Percentiles rank a stretch among this genome's conserved stretches.
Evolutionary conservation across 2,797 vertebrate species (phyloP).

Genomic region (Aratinga solstitialis): DNA sequence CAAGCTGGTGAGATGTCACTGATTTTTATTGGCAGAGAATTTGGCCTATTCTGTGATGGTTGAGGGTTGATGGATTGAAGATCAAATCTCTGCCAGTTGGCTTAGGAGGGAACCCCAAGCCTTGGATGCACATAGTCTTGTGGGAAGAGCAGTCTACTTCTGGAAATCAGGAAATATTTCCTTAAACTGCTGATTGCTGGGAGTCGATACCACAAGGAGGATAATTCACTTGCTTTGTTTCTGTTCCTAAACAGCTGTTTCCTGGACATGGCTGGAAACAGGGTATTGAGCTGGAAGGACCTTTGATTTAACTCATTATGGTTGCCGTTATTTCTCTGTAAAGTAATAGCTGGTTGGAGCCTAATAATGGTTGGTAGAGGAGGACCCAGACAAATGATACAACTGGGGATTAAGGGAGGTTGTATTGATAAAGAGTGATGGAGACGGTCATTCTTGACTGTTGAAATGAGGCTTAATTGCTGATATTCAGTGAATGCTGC

Average conservation of each 20-base stretch:
- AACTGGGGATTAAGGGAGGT: neutral
- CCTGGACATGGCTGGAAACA: neutral
- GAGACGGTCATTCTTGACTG: conserved; percentile 1
- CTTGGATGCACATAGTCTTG: conserved; percentile 12
- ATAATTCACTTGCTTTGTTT: conserved; percentile 1
- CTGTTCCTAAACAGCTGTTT: conserved; percentile 60
- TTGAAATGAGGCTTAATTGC: conserved; percentile 17
- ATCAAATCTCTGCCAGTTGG: conserved; percentile 7
- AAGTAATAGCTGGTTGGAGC: neutral
- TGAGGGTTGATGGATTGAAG: neutral
- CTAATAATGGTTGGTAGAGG: neutral
- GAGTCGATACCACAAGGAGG: neutral
- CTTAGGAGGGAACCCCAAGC: neutral
- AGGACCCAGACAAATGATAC: conserved; percentile 27
- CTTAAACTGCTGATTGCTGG: conserved; percentile 40
- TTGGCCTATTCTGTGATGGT: neutral
- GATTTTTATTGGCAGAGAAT: neutral
- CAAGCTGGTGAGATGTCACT: neutral
- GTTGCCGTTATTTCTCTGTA: neutral
- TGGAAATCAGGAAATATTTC: conserved; percentile 47
- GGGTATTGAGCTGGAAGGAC: neutral
- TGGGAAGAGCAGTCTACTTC: conserved; percentile 32
- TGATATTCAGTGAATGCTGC: neutral
- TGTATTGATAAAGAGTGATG: conserved; percentile 3
- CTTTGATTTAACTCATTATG: neutral